Evolutionary conservation across 92 coral and sea anemone species (phyloP), one percentile per base, ranked within the genome.

Genomic region (Pocillopora meandrina): DNA sequence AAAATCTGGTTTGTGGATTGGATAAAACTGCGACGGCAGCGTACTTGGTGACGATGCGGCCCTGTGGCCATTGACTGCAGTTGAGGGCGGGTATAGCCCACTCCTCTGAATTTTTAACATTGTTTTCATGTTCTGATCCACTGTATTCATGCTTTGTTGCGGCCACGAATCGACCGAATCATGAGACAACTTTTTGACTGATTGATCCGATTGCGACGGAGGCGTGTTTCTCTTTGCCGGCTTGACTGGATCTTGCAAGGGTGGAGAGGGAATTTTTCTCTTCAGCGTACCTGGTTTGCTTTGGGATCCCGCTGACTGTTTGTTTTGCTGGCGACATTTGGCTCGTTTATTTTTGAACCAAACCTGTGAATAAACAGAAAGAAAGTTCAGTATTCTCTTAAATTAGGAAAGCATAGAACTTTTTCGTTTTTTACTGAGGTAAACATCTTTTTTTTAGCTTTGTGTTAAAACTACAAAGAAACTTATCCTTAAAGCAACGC

Each of bases 301-400:
- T 76, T 92, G 95, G 3, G 93, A 72, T 60, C 36, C 85, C 3
- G 71, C 57, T 77, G 94, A 93, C 35, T 97, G 91, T 76, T 93
- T 93, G 83, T 86, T 88, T 71, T 87, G 93, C 82, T 96, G 98
- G 70, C 98, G 93, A 61, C 93, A 93, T 75, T 96, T 96, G 0
- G 98, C 98, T 65, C 98, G 78, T 88, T 97, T 91, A 82, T 96
- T 96, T 86, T 96, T 96, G 89, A 96, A 96, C 98, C 98, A 96
- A 18, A 96, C 98, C 98, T 96, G 61, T 21, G 26, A 56, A 33
- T 56, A 78, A 31, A 55, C 35, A 33, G 9, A 34, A 15, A 8
- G 18, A 35, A 4, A 42, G 52, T 42, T 42, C 5, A 42, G 52
- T 42, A 7, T 42, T 42, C 8, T 42, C 52, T 42, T 3, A 42